Evolutionary conservation across 2,797 vertebrate genomes (phyloP), one percentile per base, ranked within the genome.

Genomic region (Craterocephalus amniculus): DNA sequence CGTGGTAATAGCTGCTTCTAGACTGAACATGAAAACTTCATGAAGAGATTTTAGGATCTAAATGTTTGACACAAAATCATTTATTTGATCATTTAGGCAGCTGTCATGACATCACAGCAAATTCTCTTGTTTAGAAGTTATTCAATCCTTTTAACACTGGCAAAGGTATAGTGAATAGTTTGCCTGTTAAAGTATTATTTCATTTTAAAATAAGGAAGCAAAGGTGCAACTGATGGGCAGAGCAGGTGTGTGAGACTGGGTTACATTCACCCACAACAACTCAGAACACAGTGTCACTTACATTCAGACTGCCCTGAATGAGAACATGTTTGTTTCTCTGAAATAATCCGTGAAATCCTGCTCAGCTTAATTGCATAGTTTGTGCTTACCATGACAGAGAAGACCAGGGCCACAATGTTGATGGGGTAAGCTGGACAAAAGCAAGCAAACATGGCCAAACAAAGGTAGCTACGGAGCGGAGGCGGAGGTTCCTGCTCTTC

Each of bases 391-490:
- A 98, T 96, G 81, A 96, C 86, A 34, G 96, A 95, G 85, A 95
- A 96, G 72, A 97, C 94, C 81, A 98, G 92, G 48, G 93, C 96
- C 81, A 98, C 94, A 6, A 97, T 95, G 86, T 98, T 97, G 91
- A 98, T 6, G 2, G 97, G 97, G 88, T 96, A 96, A 0, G 96
- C 95, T 0, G 97, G 97, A 86, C 96, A 98, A 83, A 98, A 97
- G 78, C 97, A 98, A 59, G 95, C 65, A 71, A 97, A 83, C 82
- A 97, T 95, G 85, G 94, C 93, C 87, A 97, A 92, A 78, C 95
- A 87, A 71, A 98, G 91, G 90, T 97, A 97, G 91, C 85, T 95
- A 57, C 78, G 91, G 57, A 95, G 93, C 38, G 87, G 91, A 52
- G 91, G 90, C 35, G 87, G 88, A 49, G 86, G 76, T 63, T 92